Base-by-base conservation (phyloP, 2,888 invertebrate species). In the Cecidostiba fungosa region DNA sequence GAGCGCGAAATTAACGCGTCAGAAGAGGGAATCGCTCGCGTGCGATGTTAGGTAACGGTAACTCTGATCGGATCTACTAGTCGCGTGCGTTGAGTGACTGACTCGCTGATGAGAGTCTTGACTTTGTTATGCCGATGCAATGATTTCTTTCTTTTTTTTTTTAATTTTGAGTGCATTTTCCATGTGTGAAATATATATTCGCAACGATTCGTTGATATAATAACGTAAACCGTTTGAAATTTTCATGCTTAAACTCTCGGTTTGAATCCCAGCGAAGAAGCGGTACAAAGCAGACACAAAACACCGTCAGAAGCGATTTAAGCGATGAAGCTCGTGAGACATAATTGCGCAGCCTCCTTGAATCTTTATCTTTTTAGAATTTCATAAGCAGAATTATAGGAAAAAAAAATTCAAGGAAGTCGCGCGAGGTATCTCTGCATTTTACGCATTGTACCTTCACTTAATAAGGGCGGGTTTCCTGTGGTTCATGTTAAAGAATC, bases 401-500 rank as follows among this genome's bases (percentile, higher is more conserved):
- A 12, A 39, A n/a, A 36, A 23, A 12, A 6, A 72, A 72, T 3
- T 39, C 39, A 8, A 36, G 72, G 19, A 36, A 39, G 72, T 12
- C 23, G 10, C 14, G 72, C 66, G 26, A 12, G n/a, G 23, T 59
- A 59, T 59, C 54, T 59, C 16, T 23, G 29, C 66, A 66, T 66
- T 29, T 66, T 23, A 36, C 59, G 73, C n/a, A 43, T 54, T 82
- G 82, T 86, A 86, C 92, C 91, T 92, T 95, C 96, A 97, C 96
- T 97, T 96, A 95, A 97, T 97, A 95, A 97, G 96, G 94, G 96
- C 96, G 94, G 96, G 95, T 95, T 96, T 96, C 96, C 97, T 97
- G 96, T 97, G 97, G 94, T 96, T 95, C 95, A 96, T 96, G 96
- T 97, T 97, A 97, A 98, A 98, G 96, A 97, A 97, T 96, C 97